Evolutionary conservation across 1,140 invertebrate genomes (phyloP).

Genomic region (Sesamia nonagrioides): DNA sequence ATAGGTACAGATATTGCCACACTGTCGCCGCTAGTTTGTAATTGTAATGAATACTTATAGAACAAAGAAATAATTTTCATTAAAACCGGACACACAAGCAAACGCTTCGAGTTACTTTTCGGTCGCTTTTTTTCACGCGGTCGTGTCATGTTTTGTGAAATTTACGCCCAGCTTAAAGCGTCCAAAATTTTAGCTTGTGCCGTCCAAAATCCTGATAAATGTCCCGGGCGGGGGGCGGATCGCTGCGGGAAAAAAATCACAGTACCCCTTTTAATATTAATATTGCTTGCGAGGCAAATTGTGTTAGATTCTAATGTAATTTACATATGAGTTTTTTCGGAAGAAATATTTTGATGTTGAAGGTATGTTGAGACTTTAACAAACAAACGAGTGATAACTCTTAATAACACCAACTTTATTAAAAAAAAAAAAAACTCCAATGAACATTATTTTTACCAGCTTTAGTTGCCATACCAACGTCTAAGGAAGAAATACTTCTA

Average conservation of each 20-base stretch:
- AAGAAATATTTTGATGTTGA: neutral
- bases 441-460: neutral
- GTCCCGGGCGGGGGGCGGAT: conserved; percentile 73
- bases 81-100: conserved; percentile 57
- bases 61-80: conserved; percentile 4
- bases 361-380: neutral
- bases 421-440: neutral
- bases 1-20: conserved; percentile 27
- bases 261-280: conserved; percentile 73
- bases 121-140: conserved; percentile 79
- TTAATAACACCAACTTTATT: neutral
- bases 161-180: conserved; percentile 87
- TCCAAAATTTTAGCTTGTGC: conserved; percentile 88
- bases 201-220: conserved; percentile 88
- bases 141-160: conserved; percentile 87
- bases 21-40: conserved; percentile 2
- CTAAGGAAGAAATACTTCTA: conserved; percentile 31
- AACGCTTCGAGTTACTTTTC: conserved; percentile 74
- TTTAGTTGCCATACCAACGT: conserved; percentile 29
- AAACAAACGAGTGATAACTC: neutral
- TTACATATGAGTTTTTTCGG: conserved; percentile 32
- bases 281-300: conserved; percentile 61
- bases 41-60: conserved; percentile 9
- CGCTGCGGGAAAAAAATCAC: conserved; percentile 72
- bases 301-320: conserved; percentile 44